Base-by-base conservation (phyloP, 2,797 vertebrate species). In the Leuciscus waleckii region DNA sequence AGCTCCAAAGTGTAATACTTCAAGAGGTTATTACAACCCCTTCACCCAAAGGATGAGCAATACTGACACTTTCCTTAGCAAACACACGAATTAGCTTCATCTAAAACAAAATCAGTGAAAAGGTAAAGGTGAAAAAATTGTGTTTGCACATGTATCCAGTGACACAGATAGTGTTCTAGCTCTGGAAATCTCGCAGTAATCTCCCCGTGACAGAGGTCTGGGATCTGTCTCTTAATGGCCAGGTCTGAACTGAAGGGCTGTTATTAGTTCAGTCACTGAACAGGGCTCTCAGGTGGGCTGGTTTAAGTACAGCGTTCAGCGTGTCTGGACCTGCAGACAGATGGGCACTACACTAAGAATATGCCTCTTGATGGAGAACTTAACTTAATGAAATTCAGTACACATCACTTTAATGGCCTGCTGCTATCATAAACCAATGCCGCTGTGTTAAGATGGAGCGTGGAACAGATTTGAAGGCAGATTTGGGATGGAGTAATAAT, bases 331-430 rank as follows among this genome's bases (percentile, higher is more conserved):
- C 71, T 49, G 61, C 54, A 85, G 68, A 79, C 83, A 85, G 83
- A 85, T 80, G 83, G 83, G 76, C 23, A 16, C 83, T 80, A 79
- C 68, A 80, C 54, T 73, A 71, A 71, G 54, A 69, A 85, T 85
- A 70, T 79, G 49, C 6, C 83, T 71, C 83, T 85, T 85, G 77
- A 85, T 85, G 23, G 69, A 73, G 77, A 85, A 65, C 76, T 79
- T 63, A 70, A 70, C 49, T 79, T 85, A 85, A 85, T 85, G 76
- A 85, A 85, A 80, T 85, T 85, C 83, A 80, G 68, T 71, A 73
- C 68, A 80, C 76, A 74, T 73, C 56, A 63, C n/a, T 85, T 79
- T 65, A 79, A 85, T 79, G 68, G 23, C 41, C 77, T 65, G 54
- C 76, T 73, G 67, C 68, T 49, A 79, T 79, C 56, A 79, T 85